These are phyloP conservation scores for Tenodera sinensis DNA, from an alignment of 2,888 invertebrate genomes.

Conservation along the genomic window DNA sequence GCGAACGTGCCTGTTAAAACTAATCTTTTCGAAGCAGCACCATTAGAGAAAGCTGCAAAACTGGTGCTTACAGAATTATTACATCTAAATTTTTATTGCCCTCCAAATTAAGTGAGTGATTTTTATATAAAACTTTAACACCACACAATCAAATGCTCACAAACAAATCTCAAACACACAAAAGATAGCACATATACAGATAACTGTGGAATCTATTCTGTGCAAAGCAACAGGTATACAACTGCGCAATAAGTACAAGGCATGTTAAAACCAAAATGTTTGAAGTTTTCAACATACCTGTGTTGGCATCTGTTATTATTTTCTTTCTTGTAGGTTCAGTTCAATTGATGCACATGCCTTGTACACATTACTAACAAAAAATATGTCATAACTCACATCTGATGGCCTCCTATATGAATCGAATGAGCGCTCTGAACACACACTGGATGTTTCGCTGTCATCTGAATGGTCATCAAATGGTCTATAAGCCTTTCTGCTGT, in stretches of 20 bases:
- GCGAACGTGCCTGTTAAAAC: too few species aligned
- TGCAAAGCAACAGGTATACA: not conserved
- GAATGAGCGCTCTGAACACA: conserved; percentile 87
- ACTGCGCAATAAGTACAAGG: not conserved
- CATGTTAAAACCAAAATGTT: not conserved
- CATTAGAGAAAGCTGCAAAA: not conserved
- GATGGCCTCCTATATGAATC: conserved; percentile 76
- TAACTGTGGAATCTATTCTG: not conserved
- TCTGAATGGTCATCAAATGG: conserved; percentile 69
- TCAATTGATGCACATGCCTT: not conserved
- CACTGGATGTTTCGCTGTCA: conserved; percentile 92
- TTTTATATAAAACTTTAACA: not conserved
- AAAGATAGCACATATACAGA: not conserved
- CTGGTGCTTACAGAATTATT: not conserved
- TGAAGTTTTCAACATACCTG: not conserved
- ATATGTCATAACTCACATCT: conserved; percentile 61
- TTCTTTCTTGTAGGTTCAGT: not conserved
- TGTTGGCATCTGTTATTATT: not conserved
- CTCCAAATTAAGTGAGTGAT: too few species aligned
- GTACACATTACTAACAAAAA: not conserved
- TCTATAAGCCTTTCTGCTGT: conserved; percentile 32
- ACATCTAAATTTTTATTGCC: not conserved
- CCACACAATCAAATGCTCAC: not conserved
- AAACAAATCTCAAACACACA: not conserved
- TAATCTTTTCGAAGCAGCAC: too few species aligned